Percentiles rank a stretch among this genome's conserved stretches.
phyloP scores from a whole-genome alignment of 2,113 vertebrate genomes.

The Leucopsar rothschildi region DNA sequence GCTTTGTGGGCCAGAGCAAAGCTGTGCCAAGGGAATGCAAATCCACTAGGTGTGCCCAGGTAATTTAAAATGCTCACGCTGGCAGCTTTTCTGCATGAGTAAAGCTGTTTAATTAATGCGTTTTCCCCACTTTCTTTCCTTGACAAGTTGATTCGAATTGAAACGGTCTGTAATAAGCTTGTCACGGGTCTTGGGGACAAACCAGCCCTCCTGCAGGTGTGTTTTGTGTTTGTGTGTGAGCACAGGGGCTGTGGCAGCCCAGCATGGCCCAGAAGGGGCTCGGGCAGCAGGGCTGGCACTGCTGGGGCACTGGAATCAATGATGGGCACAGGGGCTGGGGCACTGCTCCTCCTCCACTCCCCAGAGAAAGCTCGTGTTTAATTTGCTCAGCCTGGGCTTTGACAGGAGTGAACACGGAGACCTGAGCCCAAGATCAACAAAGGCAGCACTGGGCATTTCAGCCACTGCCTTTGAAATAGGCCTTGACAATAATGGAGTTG shows the following conservation, averaged over 20 bases:
- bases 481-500: constrained; percentile 51
- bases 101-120: constrained; percentile 87
- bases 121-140: constrained; percentile 78
- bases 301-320: not conserved
- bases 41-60: constrained; percentile 90
- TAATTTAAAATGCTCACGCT: constrained; percentile 89
- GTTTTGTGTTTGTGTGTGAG: constrained; percentile 7
- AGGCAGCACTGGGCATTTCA: constrained; percentile 56
- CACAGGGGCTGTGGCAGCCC: not conserved
- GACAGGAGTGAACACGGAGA: constrained; percentile 41
- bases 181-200: constrained; percentile 62
- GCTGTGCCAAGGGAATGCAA: constrained; percentile 90
- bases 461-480: constrained; percentile 55
- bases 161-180: constrained; percentile 68
- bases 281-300: too few species aligned
- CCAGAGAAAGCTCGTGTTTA: constrained; percentile 10
- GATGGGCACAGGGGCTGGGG: not conserved
- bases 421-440: constrained; percentile 63
- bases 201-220: not conserved
- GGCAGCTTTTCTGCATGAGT: constrained; percentile 89
- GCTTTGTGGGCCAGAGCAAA: constrained; percentile 85
- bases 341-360: not conserved
- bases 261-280: fast-evolving
- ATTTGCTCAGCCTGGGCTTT: not conserved
- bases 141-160: constrained; percentile 74